A percentile compares a stretch with the other conserved stretches of the same genome.
Evolutionary conservation across 2,113 vertebrate genomes (phyloP).

Genomic region (Halcyon senegalensis): DNA sequence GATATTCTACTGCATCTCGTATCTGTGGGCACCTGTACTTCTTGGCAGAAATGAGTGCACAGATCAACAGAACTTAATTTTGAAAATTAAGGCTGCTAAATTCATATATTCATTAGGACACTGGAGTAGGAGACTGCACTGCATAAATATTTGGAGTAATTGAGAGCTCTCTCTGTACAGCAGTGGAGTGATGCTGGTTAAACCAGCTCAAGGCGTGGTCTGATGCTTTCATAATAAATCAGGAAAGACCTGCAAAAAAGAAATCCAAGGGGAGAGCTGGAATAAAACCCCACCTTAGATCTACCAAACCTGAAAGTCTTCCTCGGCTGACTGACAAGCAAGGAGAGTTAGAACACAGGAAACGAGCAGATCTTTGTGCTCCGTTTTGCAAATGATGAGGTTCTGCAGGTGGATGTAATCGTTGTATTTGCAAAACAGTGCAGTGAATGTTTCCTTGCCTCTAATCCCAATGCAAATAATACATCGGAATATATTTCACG

Average conservation of each 20-base stretch:
- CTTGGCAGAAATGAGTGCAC: neutral
- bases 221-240: neutral
- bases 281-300: neutral
- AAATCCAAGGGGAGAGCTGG: neutral
- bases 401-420: neutral
- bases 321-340: neutral
- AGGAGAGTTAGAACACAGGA: neutral
- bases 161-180: too few species aligned
- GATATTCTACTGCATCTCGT: neutral
- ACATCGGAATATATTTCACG: neutral
- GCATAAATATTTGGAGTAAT: neutral
- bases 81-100: neutral
- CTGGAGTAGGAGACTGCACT: neutral
- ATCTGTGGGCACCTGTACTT: neutral
- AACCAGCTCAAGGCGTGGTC: neutral
- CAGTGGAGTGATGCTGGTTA: neutral
- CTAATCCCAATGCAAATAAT: constrained; percentile 15
- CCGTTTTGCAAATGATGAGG: neutral
- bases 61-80: neutral
- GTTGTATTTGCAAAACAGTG: neutral
- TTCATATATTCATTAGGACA: neutral
- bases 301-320: neutral
- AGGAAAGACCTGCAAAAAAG: neutral
- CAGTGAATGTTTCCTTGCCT: neutral
- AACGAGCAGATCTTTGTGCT: neutral